Percentiles rank a stretch among this genome's conserved stretches.
phyloP scores from a whole-genome alignment of 2,113 vertebrate genomes.

The Euleptes europaea region DNA sequence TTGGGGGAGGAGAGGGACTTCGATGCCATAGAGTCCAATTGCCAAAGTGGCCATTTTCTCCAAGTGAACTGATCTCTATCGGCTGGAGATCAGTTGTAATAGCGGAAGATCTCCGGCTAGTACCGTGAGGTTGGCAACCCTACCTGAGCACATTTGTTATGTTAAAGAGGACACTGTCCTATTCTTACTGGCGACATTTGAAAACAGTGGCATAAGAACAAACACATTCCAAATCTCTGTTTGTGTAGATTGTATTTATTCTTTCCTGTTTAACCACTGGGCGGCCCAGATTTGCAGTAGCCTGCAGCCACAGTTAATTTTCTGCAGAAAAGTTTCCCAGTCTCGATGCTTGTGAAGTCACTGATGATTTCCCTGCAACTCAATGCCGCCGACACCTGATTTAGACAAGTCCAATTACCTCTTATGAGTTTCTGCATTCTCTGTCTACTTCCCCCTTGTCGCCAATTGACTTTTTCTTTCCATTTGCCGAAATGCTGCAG shows the following conservation, averaged over 20 bases:
- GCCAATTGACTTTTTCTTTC: neutral
- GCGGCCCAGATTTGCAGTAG: neutral
- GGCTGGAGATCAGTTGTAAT: no score
- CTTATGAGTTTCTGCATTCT: neutral
- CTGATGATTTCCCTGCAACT: neutral
- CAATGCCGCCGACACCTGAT: neutral
- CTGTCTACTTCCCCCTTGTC: neutral
- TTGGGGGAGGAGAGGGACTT: no score
- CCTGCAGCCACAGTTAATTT: neutral
- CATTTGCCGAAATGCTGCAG: neutral
- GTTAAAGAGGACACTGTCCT: neutral
- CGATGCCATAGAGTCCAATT: no score
- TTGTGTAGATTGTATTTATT: accelerated
- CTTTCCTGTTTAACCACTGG: neutral
- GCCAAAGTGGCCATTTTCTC: no score
- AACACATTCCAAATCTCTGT: neutral
- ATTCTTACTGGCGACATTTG: slow-evolving; percentile 22
- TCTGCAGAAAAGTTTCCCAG: neutral
- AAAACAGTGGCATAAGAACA: neutral
- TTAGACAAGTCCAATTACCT: neutral
- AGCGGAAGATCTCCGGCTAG: no score
- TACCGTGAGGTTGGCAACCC: no score
- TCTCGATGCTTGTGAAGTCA: neutral
- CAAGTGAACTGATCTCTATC: no score
- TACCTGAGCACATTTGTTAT: no score